Conservation (phyloP, 2,113 vertebrate species). For the Callocephalon fimbriatum region DNA sequence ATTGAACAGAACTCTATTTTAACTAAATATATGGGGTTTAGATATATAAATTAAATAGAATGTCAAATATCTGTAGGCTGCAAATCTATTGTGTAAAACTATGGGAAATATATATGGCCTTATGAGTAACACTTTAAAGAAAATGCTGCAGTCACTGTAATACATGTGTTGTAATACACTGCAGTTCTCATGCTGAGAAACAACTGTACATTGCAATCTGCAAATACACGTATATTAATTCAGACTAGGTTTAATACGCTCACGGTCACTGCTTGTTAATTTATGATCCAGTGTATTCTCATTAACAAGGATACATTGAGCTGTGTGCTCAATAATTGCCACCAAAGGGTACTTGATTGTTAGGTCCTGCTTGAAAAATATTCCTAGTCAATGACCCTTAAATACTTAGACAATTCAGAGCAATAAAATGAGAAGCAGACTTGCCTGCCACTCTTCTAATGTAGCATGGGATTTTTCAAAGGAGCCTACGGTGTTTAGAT, state of each 20-base stretch:
- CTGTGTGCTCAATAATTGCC: not conserved
- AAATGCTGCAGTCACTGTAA: not conserved
- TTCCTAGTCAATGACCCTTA: not conserved
- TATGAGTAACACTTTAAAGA: not conserved
- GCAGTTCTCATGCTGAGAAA: not conserved
- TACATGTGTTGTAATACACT: not conserved
- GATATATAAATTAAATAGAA: not conserved
- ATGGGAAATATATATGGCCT: not conserved
- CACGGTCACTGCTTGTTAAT: not conserved
- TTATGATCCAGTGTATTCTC: not conserved
- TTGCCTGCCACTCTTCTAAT: not conserved
- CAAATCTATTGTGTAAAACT: not conserved
- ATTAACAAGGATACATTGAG: not conserved
- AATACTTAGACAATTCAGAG: not conserved
- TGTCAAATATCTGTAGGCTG: not conserved
- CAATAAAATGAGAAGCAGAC: not conserved
- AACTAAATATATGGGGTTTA: not conserved
- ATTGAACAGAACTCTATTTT: not conserved
- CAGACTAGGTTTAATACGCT: not conserved
- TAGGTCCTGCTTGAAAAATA: not conserved
- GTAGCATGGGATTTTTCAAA: not conserved
- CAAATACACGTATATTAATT: not conserved
- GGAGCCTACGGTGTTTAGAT: not conserved
- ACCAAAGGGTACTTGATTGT: not conserved
- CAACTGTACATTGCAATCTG: not conserved